phyloP scores from a whole-genome alignment of 23 tunicate genomes.

The Corella eumyota region DNA sequence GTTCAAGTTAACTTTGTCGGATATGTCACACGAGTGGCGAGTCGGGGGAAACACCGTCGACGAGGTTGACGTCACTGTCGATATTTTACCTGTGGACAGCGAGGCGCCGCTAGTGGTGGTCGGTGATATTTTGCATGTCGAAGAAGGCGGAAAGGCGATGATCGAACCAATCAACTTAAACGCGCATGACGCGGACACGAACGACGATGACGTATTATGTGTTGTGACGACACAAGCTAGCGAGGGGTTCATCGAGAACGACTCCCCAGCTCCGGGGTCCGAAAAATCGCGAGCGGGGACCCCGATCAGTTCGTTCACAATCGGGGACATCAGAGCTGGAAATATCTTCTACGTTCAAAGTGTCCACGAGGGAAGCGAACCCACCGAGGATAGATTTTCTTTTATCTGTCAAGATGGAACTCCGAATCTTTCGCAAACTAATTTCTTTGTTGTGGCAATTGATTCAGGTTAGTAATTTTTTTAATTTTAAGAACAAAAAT shows the following conservation, averaged over 20 bases:
- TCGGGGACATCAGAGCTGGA: slow-evolving; percentile 66
- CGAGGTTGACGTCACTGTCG: slow-evolving; percentile 42
- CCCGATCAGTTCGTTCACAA: slow-evolving; percentile 88
- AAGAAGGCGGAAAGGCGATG: slow-evolving; percentile 68
- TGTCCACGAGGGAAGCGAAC: slow-evolving; percentile 63
- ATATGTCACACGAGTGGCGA: slow-evolving; percentile 81
- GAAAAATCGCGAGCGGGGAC: slow-evolving; percentile 84
- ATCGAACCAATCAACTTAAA: slow-evolving; percentile 67
- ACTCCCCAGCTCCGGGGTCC: slow-evolving; percentile 85
- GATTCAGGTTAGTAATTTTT: slow-evolving; percentile 64
- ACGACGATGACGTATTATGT: slow-evolving; percentile 73
- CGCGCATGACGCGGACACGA: slow-evolving; percentile 81
- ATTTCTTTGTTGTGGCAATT: slow-evolving; percentile 43
- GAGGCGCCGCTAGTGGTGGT: slow-evolving; percentile 81
- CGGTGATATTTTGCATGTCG: slow-evolving; percentile 35
- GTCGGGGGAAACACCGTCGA: slow-evolving; percentile 71
- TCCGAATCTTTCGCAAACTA: slow-evolving; percentile 47
- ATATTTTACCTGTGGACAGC: slow-evolving; percentile 79
- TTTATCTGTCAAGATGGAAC: slow-evolving; percentile 89
- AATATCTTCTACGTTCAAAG: slow-evolving; percentile 88
- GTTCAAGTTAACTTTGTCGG: slow-evolving; percentile 62
- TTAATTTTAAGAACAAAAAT: too few relatives aligned
- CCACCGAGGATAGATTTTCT: slow-evolving; percentile 74
- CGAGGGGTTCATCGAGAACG: slow-evolving; percentile 88
- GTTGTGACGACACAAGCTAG: slow-evolving; percentile 79